Evolutionary conservation across 2,888 invertebrate genomes (phyloP).

Genomic region (Pseudeuparius sepicola): DNA sequence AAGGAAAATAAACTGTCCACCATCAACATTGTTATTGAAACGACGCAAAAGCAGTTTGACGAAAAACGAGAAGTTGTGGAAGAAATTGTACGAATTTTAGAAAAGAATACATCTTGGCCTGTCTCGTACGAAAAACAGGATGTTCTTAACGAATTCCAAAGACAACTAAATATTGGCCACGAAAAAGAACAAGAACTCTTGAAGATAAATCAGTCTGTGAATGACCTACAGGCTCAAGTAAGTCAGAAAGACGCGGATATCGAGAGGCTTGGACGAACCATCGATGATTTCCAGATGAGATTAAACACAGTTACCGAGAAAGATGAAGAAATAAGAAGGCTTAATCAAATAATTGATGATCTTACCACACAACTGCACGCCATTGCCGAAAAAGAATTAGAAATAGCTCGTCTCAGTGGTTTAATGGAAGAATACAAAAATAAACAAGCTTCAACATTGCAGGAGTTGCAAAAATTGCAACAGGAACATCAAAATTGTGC

Average conservation of each 20-base stretch:
- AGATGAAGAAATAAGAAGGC: slow-evolving; percentile 21
- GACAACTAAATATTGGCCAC: slow-evolving; percentile 20
- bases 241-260: slow-evolving; percentile 19
- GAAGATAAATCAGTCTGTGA: slow-evolving; percentile 14
- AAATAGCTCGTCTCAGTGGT: slow-evolving; percentile 18
- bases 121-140: slow-evolving; percentile 26
- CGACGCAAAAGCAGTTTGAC: slow-evolving; percentile 28
- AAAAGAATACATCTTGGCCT: slow-evolving; percentile 23
- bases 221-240: no score
- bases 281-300: slow-evolving; percentile 10
- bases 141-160: slow-evolving; percentile 25
- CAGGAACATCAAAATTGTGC: slow-evolving; percentile 18
- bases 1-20: slow-evolving; percentile 25
- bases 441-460: slow-evolving; percentile 6
- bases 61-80: slow-evolving; percentile 29
- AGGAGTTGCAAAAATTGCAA: slow-evolving; percentile 15
- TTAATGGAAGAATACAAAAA: slow-evolving; percentile 16
- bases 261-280: slow-evolving; percentile 9
- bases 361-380: slow-evolving; percentile 21
- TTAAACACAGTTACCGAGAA: slow-evolving; percentile 16
- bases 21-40: slow-evolving; percentile 25
- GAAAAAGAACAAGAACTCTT: slow-evolving; percentile 19
- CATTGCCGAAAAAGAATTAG: slow-evolving; percentile 22
- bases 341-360: slow-evolving; percentile 24
- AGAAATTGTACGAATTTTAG: slow-evolving; percentile 26